phyloP scores from a whole-genome alignment of 2,113 vertebrate genomes.

The Neotoma lepida region DNA sequence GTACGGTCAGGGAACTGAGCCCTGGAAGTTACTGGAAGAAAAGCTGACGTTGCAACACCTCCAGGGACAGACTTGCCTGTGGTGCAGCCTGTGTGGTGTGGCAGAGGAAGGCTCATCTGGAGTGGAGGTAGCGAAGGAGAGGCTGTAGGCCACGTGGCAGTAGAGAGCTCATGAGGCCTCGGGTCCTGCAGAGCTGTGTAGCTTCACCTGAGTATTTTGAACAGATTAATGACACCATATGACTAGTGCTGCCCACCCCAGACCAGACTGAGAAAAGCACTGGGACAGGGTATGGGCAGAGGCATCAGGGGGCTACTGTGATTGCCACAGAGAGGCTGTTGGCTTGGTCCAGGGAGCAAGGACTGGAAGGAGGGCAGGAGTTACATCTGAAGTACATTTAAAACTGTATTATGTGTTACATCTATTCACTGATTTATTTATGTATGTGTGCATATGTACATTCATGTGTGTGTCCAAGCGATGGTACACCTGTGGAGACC shows the following conservation, averaged over 20 bases:
- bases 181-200: neutral
- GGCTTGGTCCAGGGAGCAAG: neutral
- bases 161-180: neutral
- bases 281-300: no score
- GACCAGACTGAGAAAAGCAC: neutral
- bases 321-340: neutral
- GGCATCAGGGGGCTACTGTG: neutral
- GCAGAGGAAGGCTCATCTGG: neutral
- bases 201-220: neutral
- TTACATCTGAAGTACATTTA: neutral
- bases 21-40: neutral
- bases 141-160: neutral
- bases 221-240: neutral
- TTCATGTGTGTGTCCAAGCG: neutral
- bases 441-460: neutral
- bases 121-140: neutral
- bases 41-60: neutral
- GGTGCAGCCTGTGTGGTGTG: no score
- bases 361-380: neutral
- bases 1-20: neutral
- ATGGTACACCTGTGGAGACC: neutral
- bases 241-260: neutral
- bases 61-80: accelerated
- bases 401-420: neutral
- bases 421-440: neutral